These are phyloP conservation scores for Ia io DNA, from an alignment of 2,113 vertebrate genomes.

Conservation along the genomic window DNA sequence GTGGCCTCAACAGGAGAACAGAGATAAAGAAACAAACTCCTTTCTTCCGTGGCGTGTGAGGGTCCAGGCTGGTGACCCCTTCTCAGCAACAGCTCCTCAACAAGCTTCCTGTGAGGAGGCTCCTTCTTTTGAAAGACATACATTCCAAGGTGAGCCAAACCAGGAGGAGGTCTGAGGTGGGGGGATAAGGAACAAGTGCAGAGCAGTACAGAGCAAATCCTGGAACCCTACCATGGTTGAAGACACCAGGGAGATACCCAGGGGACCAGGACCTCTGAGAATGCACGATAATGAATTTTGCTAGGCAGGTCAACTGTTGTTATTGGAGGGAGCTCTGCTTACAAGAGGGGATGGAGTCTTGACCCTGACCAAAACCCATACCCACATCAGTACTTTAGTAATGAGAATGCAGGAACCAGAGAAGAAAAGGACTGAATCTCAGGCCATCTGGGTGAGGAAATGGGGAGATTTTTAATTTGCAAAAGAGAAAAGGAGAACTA, in stretches of 20 bases:
- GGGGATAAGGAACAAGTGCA: background rate
- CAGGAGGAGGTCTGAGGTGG: background rate
- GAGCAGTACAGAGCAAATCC: background rate
- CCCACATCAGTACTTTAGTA: background rate
- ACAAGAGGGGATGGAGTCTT: conserved; percentile 20
- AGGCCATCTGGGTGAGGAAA: background rate
- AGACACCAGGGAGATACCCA: background rate
- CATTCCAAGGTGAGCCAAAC: background rate
- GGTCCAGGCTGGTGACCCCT: background rate
- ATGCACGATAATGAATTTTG: background rate
- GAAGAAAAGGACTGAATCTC: background rate
- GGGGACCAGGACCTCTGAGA: background rate
- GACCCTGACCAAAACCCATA: background rate
- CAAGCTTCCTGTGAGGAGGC: background rate
- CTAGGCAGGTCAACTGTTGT: background rate
- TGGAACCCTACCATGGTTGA: background rate
- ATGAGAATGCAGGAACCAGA: background rate
- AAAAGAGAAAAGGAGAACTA: background rate
- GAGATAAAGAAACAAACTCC: background rate
- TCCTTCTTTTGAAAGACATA: background rate
- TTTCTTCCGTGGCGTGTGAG: background rate
- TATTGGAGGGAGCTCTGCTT: background rate
- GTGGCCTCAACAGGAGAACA: background rate
- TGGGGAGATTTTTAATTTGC: background rate
- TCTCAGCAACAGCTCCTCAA: background rate